Evolutionary conservation across 1,140 invertebrate genomes (phyloP).

Genomic region (Scaptomyza graminum): DNA sequence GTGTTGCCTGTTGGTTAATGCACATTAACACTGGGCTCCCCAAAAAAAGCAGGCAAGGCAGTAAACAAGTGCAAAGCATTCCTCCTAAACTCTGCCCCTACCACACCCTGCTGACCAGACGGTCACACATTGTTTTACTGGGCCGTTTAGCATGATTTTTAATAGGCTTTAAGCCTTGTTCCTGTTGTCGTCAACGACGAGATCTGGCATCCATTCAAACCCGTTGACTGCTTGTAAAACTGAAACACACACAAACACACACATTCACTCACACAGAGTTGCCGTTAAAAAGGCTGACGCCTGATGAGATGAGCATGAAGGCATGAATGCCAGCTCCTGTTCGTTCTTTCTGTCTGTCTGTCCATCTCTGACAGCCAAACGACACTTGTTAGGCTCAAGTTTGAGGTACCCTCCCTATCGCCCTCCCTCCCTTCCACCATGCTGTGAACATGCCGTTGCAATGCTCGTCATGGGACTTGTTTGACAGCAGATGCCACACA

Average conservation of each 20-base stretch:
- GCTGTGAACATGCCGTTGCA: constrained; percentile 62
- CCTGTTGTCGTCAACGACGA: constrained; percentile 43
- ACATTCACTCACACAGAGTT: too few species aligned
- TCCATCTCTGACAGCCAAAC: constrained; percentile 66
- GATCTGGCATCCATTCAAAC: constrained; percentile 36
- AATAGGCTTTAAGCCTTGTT: constrained; percentile 71
- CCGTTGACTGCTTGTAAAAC: constrained; percentile 45
- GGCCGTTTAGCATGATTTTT: constrained; percentile 75
- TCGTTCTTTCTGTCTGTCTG: constrained; percentile 17
- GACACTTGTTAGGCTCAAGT: constrained; percentile 78
- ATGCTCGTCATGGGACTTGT: constrained; percentile 73
- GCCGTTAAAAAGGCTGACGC: constrained; percentile 26
- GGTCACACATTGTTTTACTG: constrained; percentile 72
- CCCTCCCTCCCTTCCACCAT: not conserved
- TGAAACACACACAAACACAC: not conserved
- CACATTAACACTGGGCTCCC: constrained; percentile 44
- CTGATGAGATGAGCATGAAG: constrained; percentile 55
- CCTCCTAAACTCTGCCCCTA: constrained; percentile 8
- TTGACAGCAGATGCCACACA: constrained; percentile 66
- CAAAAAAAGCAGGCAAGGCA: constrained; percentile 11
- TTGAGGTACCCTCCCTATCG: constrained; percentile 21
- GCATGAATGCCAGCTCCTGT: constrained; percentile 23
- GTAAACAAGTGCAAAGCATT: constrained; percentile 40
- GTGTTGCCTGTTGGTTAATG: constrained; percentile 54
- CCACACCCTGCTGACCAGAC: constrained; percentile 2